phyloP scores from a whole-genome alignment of 2,113 vertebrate genomes.

The Nymphicus hollandicus region DNA sequence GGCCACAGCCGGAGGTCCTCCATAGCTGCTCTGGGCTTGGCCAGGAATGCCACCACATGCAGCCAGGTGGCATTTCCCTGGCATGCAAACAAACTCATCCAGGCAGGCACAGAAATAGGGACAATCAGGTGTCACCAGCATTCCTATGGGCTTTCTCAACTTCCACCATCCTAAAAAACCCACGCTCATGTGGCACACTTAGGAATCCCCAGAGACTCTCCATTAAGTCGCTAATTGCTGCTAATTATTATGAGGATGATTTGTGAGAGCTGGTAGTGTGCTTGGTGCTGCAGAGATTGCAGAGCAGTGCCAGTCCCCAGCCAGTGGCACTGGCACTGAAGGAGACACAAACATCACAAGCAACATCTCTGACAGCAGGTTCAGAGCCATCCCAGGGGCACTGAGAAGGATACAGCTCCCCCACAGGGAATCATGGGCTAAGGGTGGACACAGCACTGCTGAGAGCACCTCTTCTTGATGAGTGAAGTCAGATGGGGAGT shows the following conservation, averaged over 20 bases:
- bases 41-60: background rate
- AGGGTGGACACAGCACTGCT: rapidly evolving
- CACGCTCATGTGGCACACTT: background rate
- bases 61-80: background rate
- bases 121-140: background rate
- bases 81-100: background rate
- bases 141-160: conserved; percentile 44
- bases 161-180: conserved; percentile 13
- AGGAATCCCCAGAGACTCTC: conserved; percentile 30
- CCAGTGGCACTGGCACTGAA: background rate
- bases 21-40: background rate
- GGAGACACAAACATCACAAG: background rate
- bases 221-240: conserved; percentile 51
- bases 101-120: background rate
- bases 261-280: background rate
- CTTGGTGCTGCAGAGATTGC: background rate
- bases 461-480: rapidly evolving
- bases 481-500: background rate
- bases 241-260: conserved; percentile 39
- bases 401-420: rapidly evolving
- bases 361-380: background rate
- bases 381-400: rapidly evolving
- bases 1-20: rapidly evolving
- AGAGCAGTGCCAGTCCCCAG: background rate
- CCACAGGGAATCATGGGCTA: too few species aligned